A percentile compares a stretch with the other conserved stretches of the same genome.
phyloP scores from a whole-genome alignment of 2,797 vertebrate genomes.

The Tamandua tetradactyla region DNA sequence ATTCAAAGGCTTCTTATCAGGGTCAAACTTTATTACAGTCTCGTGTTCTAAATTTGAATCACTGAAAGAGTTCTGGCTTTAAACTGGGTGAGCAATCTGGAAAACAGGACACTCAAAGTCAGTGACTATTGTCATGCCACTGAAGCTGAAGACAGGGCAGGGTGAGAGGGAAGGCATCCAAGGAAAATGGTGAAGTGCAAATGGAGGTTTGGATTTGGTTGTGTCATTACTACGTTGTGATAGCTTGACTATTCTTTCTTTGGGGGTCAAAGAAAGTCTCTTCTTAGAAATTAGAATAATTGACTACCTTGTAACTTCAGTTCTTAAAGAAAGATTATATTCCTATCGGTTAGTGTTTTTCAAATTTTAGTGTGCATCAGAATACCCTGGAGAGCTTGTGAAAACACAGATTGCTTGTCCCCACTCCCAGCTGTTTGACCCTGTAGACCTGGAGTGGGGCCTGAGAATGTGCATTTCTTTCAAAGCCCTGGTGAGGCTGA shows the following conservation, averaged over 20 bases:
- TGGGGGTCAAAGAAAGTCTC: too few species aligned
- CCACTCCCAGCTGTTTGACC: too few species aligned
- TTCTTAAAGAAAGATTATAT: too few species aligned
- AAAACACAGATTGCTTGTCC: not conserved
- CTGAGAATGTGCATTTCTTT: not conserved
- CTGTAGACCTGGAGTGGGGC: not conserved
- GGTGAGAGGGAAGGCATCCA: slow-evolving; percentile 28
- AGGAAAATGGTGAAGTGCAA: not conserved
- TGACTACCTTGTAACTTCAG: too few species aligned
- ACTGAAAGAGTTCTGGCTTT: slow-evolving; percentile 56
- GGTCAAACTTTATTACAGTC: slow-evolving; percentile 29
- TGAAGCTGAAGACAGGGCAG: slow-evolving; percentile 2
- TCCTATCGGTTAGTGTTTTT: not conserved
- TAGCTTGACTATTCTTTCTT: not conserved
- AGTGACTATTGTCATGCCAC: not conserved
- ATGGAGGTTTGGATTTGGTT: slow-evolving; percentile 9
- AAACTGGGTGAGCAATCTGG: not conserved
- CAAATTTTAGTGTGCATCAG: not conserved
- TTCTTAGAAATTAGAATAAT: too few species aligned
- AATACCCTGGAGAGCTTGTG: not conserved
- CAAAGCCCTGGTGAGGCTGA: not conserved
- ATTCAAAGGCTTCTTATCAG: slow-evolving; percentile 51
- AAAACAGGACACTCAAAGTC: slow-evolving; percentile 3
- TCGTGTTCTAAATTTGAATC: slow-evolving; percentile 55
- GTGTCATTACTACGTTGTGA: slow-evolving; percentile 30